phyloP scores from a whole-genome alignment of 2,888 invertebrate genomes.

The Tiphia femorata region DNA sequence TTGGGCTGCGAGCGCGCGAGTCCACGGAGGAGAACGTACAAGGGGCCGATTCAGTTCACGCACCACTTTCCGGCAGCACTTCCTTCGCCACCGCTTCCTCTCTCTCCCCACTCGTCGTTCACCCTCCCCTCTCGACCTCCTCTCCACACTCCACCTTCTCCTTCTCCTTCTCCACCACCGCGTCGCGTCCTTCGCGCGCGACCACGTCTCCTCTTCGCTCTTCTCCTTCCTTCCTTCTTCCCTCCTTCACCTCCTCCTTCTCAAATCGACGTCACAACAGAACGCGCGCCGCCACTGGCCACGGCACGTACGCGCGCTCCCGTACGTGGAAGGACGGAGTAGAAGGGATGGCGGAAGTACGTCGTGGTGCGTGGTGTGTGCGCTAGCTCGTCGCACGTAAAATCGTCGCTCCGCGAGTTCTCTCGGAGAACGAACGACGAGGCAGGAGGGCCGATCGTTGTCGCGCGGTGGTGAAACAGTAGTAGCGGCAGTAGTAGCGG shows the following conservation, averaged over 20 bases:
- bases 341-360: constrained; percentile 7
- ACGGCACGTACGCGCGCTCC: constrained; percentile 26
- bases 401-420: too few species aligned
- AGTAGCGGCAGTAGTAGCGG: too few species aligned
- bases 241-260: constrained; percentile 1
- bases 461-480: too few species aligned
- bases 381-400: too few species aligned
- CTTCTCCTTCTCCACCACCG: background rate
- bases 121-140: constrained; percentile 1
- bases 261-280: constrained; percentile 24
- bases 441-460: constrained; percentile 38
- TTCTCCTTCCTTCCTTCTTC: constrained; percentile 4
- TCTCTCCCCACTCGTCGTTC: constrained; percentile 18
- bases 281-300: background rate
- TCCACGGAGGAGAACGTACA: too few species aligned
- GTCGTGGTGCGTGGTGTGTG: too few species aligned
- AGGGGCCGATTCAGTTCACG: too few species aligned
- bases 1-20: too few species aligned
- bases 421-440: too few species aligned
- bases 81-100: too few species aligned
- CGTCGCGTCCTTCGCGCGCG: background rate
- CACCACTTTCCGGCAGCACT: too few species aligned
- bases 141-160: background rate
- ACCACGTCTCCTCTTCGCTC: background rate
- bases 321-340: background rate